Base-by-base conservation (phyloP, 2,888 invertebrate genomes). In the Odontocerum albicorne region DNA sequence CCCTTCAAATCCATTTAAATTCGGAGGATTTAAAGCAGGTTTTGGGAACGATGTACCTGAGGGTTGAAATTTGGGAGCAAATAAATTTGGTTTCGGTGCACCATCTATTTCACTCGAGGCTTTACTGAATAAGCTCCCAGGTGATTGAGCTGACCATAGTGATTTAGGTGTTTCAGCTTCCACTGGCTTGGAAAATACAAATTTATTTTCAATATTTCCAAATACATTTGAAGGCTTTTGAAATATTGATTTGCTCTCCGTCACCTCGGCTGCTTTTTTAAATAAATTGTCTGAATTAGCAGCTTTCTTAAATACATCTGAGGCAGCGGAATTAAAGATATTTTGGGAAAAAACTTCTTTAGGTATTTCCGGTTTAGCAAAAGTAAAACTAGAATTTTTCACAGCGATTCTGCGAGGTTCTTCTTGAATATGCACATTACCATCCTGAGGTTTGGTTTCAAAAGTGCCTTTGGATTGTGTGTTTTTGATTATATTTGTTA, bases 401-500 rank as follows among this genome's bases (percentile, higher is more conserved):
- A 39, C 43, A 16, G 8, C 16, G 40, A 12, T 46, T 16, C 31
- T 21, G 13, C n/a, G n/a, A n/a, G n/a, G n/a, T n/a, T n/a, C n/a
- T n/a, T n/a, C n/a, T n/a, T n/a, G n/a, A n/a, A n/a, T n/a, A n/a
- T n/a, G n/a, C n/a, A n/a, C n/a, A n/a, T n/a, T n/a, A n/a, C n/a
- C n/a, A n/a, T n/a, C 45, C 20, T 32, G 33, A 20, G 22, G 19
- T 13, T 60, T 59, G 20, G 70, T 43, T 49, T 70, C 63, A n/a
- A 33, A 33, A 20, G 33, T 15, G 13, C 7, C 20, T 50, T 38
- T 44, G n/a, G 31, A 43, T 12, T n/a, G n/a, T n/a, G n/a, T n/a
- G n/a, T n/a, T 39, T 17, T 47, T 46, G 3, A 56, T n/a, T 12
- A 72, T 61, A 50, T 62, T 64, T 8, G 59, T 60, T 19, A 67